Evolutionary conservation across 2,113 vertebrate species (phyloP), one percentile per base, ranked within the genome.

Genomic region (Rhinoptilus africanus): DNA sequence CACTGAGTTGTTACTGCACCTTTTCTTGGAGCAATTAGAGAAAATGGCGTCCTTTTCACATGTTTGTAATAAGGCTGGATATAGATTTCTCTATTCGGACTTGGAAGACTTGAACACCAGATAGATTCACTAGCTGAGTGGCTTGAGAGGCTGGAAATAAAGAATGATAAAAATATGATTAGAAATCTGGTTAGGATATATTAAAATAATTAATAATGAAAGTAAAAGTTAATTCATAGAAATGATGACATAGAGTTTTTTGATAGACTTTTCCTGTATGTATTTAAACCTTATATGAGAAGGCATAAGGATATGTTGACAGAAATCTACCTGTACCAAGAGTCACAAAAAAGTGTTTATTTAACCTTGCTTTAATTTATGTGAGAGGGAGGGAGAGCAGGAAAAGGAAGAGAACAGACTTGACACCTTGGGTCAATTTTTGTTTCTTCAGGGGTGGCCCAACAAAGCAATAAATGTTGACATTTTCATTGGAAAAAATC

Each of bases 381-480:
- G 77, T 45, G 24, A 69, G 72, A 79, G 57, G 67, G 62, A 85
- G 24, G 53, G 66, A 89, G 43, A 85, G 23, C 62, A 85, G 84
- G 84, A 84, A 92, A 91, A 82, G 73, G 60, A 96, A 96, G 74
- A 87, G 41, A 91, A 30, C 20, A 60, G 85, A 69, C 27, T 89
- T 94, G 93, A 94, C 85, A 91, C 75, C 24, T 92, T 23, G 8
- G 77, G 66, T 79, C 78, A 81, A 14, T 87, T 89, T 94, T 89
- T 86, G 30, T 88, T 95, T 93, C 74, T 95, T 76, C 67, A 83
- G n/a, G 48, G 71, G 74, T 89, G 84, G 94, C 59, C 66, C 69
- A 91, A 96, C 77, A 94, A 92, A 89, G 69, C 57, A 89, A 81
- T 50, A 95, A 73, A 91, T 79, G 74, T 73, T 79, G 59, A 89